Base-by-base conservation (phyloP, 2,797 vertebrate genomes). In the Gallinago solitaria region DNA sequence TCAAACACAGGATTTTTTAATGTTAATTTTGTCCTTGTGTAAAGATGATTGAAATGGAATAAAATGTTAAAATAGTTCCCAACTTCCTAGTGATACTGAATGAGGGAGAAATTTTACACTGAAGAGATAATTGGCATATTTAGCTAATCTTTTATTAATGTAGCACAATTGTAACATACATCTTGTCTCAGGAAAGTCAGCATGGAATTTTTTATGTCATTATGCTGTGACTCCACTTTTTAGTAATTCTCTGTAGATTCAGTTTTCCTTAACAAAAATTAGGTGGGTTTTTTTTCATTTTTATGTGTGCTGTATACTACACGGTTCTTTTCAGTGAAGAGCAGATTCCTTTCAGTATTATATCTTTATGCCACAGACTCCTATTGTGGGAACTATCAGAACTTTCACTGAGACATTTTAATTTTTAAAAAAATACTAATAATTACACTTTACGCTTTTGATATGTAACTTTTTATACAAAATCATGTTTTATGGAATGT, bases 71-170 rank as follows among this genome's bases (percentile, higher is more conserved):
- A 96, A 96, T 78, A 90, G 39, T 80, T 91, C 28, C 64, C 47
- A 92, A 33, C 65, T 80, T 96, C 70, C 43, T 77, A 90, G 48
- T 70, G n/a, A 78, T 91, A 87, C 16, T 70, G 50, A 93, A 70
- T 87, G 78, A 68, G 51, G 25, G 41, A 51, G 28, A 97, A 95
- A 74, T 24, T 48, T 95, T 96, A 86, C 82, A 77, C 43, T 93
- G 61, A 96, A 82, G 47, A 95, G 69, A 95, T 96, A 91, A 95
- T 95, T 92, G 80, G 74, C 89, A 93, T 94, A 89, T 90, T 93
- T 89, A 91, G 53, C 50, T 97, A 87, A 93, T 96, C 56, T 97
- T 89, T 95, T 96, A 95, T 96, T 96, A 97, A 96, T 93, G 89
- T 59, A 96, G 65, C 84, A 91, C 80, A 92, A 90, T 91, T 95